phyloP scores from a whole-genome alignment of 2,113 vertebrate genomes.

The Pituophis catenifer region DNA sequence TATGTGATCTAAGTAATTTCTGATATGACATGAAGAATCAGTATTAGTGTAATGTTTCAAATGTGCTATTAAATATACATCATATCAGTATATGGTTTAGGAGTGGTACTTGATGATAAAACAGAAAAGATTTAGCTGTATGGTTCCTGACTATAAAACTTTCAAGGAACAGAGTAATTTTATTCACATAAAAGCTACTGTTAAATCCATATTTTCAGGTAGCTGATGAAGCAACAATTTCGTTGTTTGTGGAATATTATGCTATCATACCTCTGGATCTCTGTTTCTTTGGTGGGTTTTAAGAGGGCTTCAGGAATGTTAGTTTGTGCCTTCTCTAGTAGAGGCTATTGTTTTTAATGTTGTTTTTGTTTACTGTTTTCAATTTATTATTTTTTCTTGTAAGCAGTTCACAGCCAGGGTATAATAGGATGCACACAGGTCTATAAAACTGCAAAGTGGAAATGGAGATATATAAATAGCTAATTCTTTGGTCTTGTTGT shows the following conservation, averaged over 20 bases:
- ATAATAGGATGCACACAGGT: not conserved
- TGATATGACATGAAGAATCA: conserved; percentile 46
- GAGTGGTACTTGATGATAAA: not conserved
- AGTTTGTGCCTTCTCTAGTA: not conserved
- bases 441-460: not conserved
- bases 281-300: not conserved
- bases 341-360: not conserved
- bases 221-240: not conserved
- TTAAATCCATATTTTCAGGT: not conserved
- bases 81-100: not conserved
- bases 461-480: not conserved
- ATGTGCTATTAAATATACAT: not conserved
- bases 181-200: not conserved
- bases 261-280: not conserved
- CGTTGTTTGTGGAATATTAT: not conserved
- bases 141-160: not conserved
- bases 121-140: not conserved
- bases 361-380: not conserved
- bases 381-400: not conserved
- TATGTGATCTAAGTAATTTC: conserved; percentile 86
- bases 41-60: not conserved
- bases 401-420: not conserved
- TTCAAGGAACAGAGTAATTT: not conserved
- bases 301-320: not conserved
- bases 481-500: not conserved